Conservation (phyloP, 2,113 vertebrate species). For the Calonectris borealis region DNA sequence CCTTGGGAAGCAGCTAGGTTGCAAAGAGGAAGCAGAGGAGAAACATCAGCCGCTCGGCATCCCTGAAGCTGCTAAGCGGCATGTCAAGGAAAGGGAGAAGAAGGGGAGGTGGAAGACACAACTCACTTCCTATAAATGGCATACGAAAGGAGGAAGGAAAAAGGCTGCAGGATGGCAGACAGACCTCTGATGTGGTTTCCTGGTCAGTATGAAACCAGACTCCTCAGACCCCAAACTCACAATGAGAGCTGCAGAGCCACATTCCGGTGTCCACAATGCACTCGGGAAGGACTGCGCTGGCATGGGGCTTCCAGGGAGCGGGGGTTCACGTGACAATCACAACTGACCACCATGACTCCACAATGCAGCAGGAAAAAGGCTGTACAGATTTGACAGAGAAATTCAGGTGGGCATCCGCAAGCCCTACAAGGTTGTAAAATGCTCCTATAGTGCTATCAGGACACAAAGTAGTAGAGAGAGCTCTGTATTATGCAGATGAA, state of each 20-base stretch:
- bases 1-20: background rate
- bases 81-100: background rate
- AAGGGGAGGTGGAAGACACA: background rate
- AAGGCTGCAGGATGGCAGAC: background rate
- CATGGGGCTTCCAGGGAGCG: background rate
- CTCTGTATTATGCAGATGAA: background rate
- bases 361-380: background rate
- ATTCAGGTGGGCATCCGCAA: background rate
- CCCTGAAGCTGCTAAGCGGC: background rate
- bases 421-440: background rate
- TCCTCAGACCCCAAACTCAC: background rate
- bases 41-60: background rate
- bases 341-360: background rate
- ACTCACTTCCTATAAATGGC: background rate
- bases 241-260: background rate
- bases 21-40: background rate
- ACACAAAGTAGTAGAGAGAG: background rate
- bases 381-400: background rate
- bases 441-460: background rate
- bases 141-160: background rate
- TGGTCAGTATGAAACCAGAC: background rate
- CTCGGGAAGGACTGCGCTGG: background rate
- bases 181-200: background rate
- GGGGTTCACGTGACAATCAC: background rate
- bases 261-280: fast-evolving